Base-by-base conservation (phyloP, 2,888 invertebrate genomes). In the Hirtodrosophila duncani region DNA sequence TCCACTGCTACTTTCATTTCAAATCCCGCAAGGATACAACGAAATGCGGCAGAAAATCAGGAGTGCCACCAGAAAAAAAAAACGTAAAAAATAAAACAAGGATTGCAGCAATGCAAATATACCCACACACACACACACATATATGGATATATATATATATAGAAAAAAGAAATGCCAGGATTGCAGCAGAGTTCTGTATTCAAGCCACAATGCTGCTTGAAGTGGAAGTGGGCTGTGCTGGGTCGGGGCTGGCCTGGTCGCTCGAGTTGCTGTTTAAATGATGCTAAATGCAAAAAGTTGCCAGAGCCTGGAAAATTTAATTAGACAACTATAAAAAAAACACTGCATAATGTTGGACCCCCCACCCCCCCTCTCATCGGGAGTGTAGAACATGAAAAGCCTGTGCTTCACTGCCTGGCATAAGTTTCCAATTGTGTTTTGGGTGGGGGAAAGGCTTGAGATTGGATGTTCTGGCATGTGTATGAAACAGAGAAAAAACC, bases 11-110 rank as follows among this genome's bases (percentile, higher is more conserved):
- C 61, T 81, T 81, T 79, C 80, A 80, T 79, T 67, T 59, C 39
- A 62, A 74, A 80, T 75, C 52, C 82, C 78, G 68, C 65, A 57
- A 74, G 81, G 72, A 71, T 77, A 46, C 68, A 60, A 69, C 41
- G 55, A 78, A 69, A 62, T 71, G 79, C 75, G 66, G 67, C 77
- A 59, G 52, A 74, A 69, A 78, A 78, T 64, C 68, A 64, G 69
- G 34, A 50, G 36, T 29, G 44, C n/a, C 34, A 21, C 39, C 42
- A 39, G 23, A 23, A 34, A 39, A 39, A 34, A 29, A 37, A 36
- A 21, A 37, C 11, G 42, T 21, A 52, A 37, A 52, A 30, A 52
- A 38, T 24, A 23, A 31, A 33, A 13, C 36, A 37, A 52, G 55
- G 53, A 66, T 52, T 58, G 57, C 49, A 60, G 61, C 58, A 57